Conservation (phyloP, 2,113 vertebrate species). For the Heloderma charlesbogerti region DNA sequence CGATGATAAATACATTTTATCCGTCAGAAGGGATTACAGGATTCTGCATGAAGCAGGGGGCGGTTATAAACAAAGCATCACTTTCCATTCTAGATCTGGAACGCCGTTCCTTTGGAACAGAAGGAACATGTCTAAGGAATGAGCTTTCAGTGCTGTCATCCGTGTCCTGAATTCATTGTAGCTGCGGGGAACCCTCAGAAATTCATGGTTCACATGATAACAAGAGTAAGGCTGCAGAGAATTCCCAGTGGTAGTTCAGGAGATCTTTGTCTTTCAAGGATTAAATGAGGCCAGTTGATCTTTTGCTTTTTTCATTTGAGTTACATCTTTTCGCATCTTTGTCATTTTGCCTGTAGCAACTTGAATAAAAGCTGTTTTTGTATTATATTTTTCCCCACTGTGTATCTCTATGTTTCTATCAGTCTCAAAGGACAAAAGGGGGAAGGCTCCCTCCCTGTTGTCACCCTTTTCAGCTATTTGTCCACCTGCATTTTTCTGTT, state of each 20-base stretch:
- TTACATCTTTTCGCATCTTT: neutral
- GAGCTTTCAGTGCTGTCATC: neutral
- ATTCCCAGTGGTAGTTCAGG: neutral
- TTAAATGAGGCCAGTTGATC: neutral
- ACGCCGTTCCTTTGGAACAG: constrained; percentile 25
- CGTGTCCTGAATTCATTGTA: neutral
- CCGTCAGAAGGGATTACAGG: constrained; percentile 33
- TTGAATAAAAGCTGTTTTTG: neutral
- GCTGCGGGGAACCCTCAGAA: neutral
- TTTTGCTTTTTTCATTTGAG: constrained; percentile 12
- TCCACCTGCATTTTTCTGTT: neutral
- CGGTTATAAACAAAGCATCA: constrained; percentile 25
- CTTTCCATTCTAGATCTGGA: constrained; percentile 37
- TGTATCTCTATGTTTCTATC: neutral
- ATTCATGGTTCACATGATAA: constrained; percentile 7
- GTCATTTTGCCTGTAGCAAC: neutral
- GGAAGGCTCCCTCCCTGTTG: constrained; percentile 3
- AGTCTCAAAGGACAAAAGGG: constrained; percentile 26
- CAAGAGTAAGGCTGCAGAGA: neutral
- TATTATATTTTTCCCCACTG: neutral
- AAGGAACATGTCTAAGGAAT: constrained; percentile 24
- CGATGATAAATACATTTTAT: constrained; percentile 48
- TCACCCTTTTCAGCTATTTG: accelerated
- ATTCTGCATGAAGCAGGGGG: constrained; percentile 34
- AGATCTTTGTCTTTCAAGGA: neutral